Conservation (phyloP, 2,113 vertebrate species). For the Callipepla californica region DNA sequence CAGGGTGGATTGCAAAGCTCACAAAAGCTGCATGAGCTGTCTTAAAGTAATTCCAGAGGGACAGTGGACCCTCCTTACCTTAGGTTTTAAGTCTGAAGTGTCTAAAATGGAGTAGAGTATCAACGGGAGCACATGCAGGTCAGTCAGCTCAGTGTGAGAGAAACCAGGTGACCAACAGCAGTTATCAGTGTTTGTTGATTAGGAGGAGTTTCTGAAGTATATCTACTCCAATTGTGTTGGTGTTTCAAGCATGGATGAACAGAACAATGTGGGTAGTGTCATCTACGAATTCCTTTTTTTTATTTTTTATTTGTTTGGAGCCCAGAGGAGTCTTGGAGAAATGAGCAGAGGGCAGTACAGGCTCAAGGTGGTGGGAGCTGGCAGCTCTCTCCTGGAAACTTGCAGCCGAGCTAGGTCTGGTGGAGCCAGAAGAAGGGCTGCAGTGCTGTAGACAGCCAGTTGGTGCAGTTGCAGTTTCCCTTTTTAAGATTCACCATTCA, state of each 20-base stretch:
- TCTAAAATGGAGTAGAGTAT: neutral
- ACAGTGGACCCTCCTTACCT: neutral
- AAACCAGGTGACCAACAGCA: neutral
- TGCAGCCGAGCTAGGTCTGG: neutral
- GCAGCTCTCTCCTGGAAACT: neutral
- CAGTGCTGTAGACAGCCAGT: neutral
- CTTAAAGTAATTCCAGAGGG: neutral
- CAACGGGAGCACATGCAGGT: neutral
- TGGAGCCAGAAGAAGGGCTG: neutral
- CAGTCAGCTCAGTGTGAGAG: neutral
- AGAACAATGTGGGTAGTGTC: neutral
- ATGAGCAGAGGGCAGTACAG: neutral
- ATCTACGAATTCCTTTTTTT: neutral
- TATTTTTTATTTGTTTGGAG: neutral
- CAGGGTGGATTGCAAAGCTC: neutral
- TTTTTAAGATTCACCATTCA: neutral
- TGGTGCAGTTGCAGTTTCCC: neutral
- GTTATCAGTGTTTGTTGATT: neutral
- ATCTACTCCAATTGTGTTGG: neutral
- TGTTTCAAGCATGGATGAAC: neutral
- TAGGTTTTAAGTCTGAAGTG: neutral
- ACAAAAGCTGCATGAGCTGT: neutral
- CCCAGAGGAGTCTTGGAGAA: neutral
- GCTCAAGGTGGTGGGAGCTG: neutral
- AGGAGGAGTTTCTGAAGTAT: neutral